phyloP scores from a whole-genome alignment of 1,140 invertebrate genomes.

The Drosophila kurseongensis region DNA sequence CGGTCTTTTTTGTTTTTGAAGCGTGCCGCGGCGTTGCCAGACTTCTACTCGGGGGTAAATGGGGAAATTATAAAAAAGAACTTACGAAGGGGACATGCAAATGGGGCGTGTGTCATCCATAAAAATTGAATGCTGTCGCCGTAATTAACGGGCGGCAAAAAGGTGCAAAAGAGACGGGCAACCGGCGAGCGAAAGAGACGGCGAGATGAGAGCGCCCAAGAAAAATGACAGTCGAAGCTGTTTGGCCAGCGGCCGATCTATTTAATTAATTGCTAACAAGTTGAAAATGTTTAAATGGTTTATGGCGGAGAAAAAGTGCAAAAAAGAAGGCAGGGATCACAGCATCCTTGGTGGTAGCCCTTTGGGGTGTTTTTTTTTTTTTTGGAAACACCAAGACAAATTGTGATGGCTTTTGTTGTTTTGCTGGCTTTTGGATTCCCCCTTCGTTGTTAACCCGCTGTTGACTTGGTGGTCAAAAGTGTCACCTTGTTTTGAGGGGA shows the following conservation, averaged over 20 bases:
- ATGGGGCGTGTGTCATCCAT: conserved; percentile 79
- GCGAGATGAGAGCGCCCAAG: conserved; percentile 16
- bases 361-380: conserved; percentile 46
- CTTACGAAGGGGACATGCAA: conserved; percentile 51
- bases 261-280: conserved; percentile 83
- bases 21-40: conserved; percentile 66
- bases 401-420: conserved; percentile 62
- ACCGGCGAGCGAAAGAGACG: conserved; percentile 4
- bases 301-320: conserved; percentile 37
- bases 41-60: conserved; percentile 6
- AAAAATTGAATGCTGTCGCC: conserved; percentile 73
- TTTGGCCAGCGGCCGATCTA: conserved; percentile 71
- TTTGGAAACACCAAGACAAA: conserved; percentile 66
- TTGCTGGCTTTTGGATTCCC: background rate
- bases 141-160: conserved; percentile 57
- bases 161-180: background rate
- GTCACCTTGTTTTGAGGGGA: background rate
- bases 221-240: conserved; percentile 71
- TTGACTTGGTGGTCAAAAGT: conserved; percentile 7
- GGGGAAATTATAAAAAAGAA: background rate
- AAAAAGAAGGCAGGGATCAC: background rate
- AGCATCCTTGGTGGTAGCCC: conserved; percentile 54
- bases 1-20: conserved; percentile 57
- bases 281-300: conserved; percentile 80
- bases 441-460: conserved; percentile 4